Evolutionary conservation across 2,797 vertebrate species (phyloP).

Genomic region (Synaphobranchus kaupii): DNA sequence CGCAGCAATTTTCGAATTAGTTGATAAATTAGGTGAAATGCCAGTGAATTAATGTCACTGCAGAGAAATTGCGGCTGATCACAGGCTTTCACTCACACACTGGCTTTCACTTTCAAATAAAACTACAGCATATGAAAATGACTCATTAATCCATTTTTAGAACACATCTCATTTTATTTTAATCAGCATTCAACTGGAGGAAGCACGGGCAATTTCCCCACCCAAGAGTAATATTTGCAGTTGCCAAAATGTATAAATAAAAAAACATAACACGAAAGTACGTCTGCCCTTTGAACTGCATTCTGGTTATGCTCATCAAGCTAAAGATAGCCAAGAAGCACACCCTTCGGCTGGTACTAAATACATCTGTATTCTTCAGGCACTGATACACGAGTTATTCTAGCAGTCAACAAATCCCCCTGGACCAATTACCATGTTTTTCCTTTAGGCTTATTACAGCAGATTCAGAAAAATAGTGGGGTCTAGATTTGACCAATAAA

Average conservation of each 20-base stretch:
- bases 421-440: background rate
- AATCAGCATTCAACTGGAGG: background rate
- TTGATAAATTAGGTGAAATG: background rate
- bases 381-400: background rate
- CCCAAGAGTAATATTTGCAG: too few relatives aligned
- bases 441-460: background rate
- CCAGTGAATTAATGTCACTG: background rate
- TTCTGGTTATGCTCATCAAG: background rate
- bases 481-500: too few relatives aligned
- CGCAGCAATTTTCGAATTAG: constrained; percentile 25
- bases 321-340: background rate
- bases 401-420: background rate
- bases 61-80: background rate
- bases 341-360: background rate
- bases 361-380: background rate
- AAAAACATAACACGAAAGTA: too few relatives aligned
- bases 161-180: background rate
- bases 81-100: background rate
- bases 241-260: too few relatives aligned
- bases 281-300: background rate
- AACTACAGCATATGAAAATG: too few relatives aligned
- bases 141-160: background rate
- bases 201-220: too few relatives aligned
- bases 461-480: background rate
- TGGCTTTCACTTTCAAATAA: too few relatives aligned